Base-by-base conservation (phyloP, 2,888 invertebrate genomes). In the Ernsta delagoae region DNA sequence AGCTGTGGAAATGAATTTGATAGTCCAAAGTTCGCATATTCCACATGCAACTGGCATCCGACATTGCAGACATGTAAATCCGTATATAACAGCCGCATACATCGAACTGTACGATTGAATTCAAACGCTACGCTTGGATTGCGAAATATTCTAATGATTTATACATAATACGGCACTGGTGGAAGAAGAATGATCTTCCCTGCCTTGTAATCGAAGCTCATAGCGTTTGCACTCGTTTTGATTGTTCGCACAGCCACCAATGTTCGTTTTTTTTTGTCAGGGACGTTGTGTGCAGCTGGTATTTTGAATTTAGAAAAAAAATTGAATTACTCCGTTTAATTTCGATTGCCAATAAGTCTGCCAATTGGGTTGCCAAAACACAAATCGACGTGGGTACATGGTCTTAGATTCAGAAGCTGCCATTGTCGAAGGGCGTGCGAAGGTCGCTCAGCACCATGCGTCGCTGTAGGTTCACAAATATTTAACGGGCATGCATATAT, bases 401-500 rank as follows among this genome's bases (percentile, higher is more conserved):
- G 68, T 50, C 50, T 12, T 73, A 70, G 67, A 57, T 31, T 68
- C 57, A 59, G 66, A 74, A 77, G 75, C 74, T 72, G 73, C 74
- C 71, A 69, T 76, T 70, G 77, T 61, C 43, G 8, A 54, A 53
- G 45, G 67, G 56, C 67, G 56, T 61, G 60, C 48, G 61, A 67
- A 61, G 56, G 36, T 67, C 61, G 61, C 61, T 61, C 61, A 67
- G 67, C 67, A 61, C 76, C 89, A 89, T 90, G 90, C 89, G 84
- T 82, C 81, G 78, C 61, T 60, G 60, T 60, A 34, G 67, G 67
- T 68, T 76, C 74, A 83, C 80, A 81, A 78, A 75, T 81, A 72
- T 75, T 77, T 75, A 79, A 81, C 79, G 79, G 81, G 76, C 90
- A 90, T 89, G 89, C 90, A 39, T 36, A 88, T 76, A 81, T 48